phyloP scores from a whole-genome alignment of 1,140 invertebrate genomes.

The Battus philenor region DNA sequence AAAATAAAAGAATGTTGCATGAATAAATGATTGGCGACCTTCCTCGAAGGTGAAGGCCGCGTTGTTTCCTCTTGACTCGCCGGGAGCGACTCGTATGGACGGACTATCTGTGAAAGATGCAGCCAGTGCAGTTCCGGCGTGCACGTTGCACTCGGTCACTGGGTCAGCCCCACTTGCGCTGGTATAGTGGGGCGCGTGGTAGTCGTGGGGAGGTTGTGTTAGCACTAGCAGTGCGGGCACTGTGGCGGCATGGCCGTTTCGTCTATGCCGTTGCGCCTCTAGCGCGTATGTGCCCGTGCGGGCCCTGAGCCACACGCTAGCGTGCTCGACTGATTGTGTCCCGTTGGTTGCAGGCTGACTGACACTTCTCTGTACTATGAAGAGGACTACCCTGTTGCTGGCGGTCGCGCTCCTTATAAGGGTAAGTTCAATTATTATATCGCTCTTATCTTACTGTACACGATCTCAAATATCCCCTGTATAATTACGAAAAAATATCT shows the following conservation, averaged over 20 bases:
- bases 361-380: constrained; percentile 61
- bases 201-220: constrained; percentile 20
- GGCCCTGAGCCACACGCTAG: constrained; percentile 32
- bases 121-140: constrained; percentile 65
- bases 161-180: constrained; percentile 45
- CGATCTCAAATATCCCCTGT: no score
- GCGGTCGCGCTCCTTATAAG: constrained; percentile 61
- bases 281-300: constrained; percentile 34
- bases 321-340: constrained; percentile 47
- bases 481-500: no score
- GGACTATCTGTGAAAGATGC: constrained; percentile 46
- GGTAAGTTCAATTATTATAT: constrained; percentile 35
- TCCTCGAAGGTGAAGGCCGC: constrained; percentile 61
- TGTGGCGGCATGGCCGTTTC: constrained; percentile 26
- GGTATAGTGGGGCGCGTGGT: constrained; percentile 16
- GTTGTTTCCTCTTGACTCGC: constrained; percentile 52
- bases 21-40: constrained; percentile 41
- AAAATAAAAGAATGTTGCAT: no score
- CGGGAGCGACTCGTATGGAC: constrained; percentile 37
- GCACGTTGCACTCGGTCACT: constrained; percentile 62
- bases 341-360: constrained; percentile 62
- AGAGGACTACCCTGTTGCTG: constrained; percentile 61
- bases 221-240: constrained; percentile 31
- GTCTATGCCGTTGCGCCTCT: constrained; percentile 26
- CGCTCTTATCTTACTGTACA: no score